Evolutionary conservation across 1,140 invertebrate genomes (phyloP).

Genomic region (Drosophila nigrodunni): DNA sequence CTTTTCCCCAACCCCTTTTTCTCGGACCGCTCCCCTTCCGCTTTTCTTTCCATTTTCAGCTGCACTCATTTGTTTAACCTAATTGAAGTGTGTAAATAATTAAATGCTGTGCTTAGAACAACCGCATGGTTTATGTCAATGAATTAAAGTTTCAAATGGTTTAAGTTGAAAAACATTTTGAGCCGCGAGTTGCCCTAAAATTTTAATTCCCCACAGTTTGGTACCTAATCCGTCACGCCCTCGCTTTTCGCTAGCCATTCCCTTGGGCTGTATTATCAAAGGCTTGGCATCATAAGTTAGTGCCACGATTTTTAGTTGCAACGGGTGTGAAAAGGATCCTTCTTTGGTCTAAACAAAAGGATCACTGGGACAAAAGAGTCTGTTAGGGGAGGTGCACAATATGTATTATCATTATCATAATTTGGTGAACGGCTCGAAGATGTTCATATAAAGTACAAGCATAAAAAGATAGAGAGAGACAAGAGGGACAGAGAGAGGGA

Average conservation of each 20-base stretch:
- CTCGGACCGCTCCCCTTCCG: conserved; percentile 15
- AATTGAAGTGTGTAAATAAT: conserved; percentile 50
- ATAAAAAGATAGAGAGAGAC: conserved; percentile 8
- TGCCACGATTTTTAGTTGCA: not conserved
- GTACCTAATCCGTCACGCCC: conserved; percentile 54
- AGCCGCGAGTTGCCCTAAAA: conserved; percentile 14
- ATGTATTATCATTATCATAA: conserved; percentile 61
- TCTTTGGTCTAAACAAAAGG: conserved; percentile 10
- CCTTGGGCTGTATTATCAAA: conserved; percentile 24
- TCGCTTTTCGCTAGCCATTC: conserved; percentile 13
- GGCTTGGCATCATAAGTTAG: conserved; percentile 48
- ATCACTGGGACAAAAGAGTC: conserved; percentile 33
- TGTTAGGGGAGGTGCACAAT: conserved; percentile 24
- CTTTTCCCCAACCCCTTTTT: conserved; percentile 16
- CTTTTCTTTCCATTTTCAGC: not conserved
- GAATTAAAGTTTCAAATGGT: conserved; percentile 12
- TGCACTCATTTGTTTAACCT: conserved; percentile 44
- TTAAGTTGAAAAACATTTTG: conserved; percentile 14
- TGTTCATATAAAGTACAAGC: conserved; percentile 23
- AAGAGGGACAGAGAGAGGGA: not conserved
- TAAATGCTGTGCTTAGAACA: conserved; percentile 38
- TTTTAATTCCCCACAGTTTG: conserved; percentile 30
- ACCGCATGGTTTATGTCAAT: conserved; percentile 25
- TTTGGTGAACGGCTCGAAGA: conserved; percentile 45
- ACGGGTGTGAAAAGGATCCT: conserved; percentile 54